Evolutionary conservation across 2,113 vertebrate species (phyloP).

Genomic region (Notothenia coriiceps): DNA sequence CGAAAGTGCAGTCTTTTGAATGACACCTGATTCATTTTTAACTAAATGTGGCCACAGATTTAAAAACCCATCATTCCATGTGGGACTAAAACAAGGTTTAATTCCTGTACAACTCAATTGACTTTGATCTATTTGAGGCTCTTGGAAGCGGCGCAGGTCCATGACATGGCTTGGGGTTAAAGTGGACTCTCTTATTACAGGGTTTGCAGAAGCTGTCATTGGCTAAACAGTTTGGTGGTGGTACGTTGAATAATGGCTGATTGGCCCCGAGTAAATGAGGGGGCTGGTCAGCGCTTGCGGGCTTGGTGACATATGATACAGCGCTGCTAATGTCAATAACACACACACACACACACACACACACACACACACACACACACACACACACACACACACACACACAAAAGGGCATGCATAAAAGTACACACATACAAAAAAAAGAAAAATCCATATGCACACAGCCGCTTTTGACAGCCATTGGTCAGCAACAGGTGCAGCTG

Average conservation of each 20-base stretch:
- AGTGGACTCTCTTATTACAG: slow-evolving; percentile 75
- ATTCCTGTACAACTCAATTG: slow-evolving; percentile 18
- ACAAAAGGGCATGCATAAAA: not conserved
- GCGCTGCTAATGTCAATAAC: slow-evolving; percentile 12
- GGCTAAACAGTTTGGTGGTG: slow-evolving; percentile 70
- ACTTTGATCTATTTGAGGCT: slow-evolving; percentile 71
- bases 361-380: slow-evolving; percentile 22
- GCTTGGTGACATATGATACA: slow-evolving; percentile 54
- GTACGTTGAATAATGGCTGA: slow-evolving; percentile 72
- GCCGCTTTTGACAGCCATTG: slow-evolving; percentile 37
- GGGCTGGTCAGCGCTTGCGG: slow-evolving; percentile 52
- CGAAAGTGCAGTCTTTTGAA: slow-evolving; percentile 49
- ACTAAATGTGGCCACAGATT: slow-evolving; percentile 56
- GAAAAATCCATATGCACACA: slow-evolving; percentile 35
- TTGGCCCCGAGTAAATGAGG: slow-evolving; percentile 65
- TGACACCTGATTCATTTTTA: slow-evolving; percentile 45
- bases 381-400: slow-evolving; percentile 33
- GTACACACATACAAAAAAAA: not conserved
- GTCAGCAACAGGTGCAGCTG: slow-evolving; percentile 77
- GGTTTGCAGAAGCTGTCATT: slow-evolving; percentile 65
- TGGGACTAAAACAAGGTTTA: slow-evolving; percentile 44
- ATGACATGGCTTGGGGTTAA: slow-evolving; percentile 63
- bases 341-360: not conserved
- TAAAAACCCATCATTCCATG: slow-evolving; percentile 43
- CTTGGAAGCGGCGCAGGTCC: slow-evolving; percentile 52